Conservation (phyloP, 2,888 invertebrate genomes). For the Esperia sulphurella region DNA sequence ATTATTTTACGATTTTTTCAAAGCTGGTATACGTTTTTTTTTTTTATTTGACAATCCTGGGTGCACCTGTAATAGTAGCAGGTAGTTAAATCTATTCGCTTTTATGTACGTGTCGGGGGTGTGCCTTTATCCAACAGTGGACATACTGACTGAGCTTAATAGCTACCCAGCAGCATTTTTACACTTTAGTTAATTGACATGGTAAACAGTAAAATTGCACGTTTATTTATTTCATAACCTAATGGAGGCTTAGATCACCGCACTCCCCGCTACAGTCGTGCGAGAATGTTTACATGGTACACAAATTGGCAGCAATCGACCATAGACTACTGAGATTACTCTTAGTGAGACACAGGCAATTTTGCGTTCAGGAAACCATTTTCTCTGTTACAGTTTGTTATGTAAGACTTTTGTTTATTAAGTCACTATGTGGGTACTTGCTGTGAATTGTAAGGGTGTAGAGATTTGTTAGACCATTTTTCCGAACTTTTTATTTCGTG, state of each 20-base stretch:
- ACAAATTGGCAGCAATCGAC: slow-evolving; percentile 1
- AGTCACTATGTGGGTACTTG: background rate
- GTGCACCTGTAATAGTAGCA: no score
- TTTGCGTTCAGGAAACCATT: slow-evolving; percentile 27
- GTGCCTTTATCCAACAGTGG: no score
- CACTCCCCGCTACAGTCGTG: background rate
- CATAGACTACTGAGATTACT: slow-evolving; percentile 4
- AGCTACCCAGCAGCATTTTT: background rate
- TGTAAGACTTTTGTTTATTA: slow-evolving; percentile 18
- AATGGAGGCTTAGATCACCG: background rate
- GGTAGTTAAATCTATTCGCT: no score
- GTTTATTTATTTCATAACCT: slow-evolving; percentile 5
- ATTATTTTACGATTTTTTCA: no score
- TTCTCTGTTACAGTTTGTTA: slow-evolving; percentile 20
- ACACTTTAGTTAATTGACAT: no score
- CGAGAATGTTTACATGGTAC: slow-evolving; percentile 1
- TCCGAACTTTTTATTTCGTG: no score
- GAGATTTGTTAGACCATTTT: background rate
- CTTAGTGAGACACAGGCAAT: slow-evolving; percentile 1
- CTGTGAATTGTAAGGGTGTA: background rate
- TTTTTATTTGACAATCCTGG: no score
- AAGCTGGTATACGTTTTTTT: no score
- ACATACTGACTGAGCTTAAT: no score
- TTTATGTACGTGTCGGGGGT: no score
- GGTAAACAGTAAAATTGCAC: background rate